Evolutionary conservation across 2,888 invertebrate genomes (phyloP).

Genomic region (Pterobdella sp.): DNA sequence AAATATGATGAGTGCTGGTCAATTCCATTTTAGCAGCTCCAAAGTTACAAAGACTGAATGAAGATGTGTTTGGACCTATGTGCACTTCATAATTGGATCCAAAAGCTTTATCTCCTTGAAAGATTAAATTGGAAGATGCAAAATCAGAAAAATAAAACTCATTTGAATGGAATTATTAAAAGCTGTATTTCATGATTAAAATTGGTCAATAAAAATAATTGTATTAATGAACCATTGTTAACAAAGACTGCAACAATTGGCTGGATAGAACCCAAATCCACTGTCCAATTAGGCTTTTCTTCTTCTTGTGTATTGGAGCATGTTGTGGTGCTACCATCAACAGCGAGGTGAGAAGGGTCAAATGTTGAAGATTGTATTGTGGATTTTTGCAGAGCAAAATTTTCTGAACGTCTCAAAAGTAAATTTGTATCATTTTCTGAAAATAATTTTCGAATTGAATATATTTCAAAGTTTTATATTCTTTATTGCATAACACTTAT

Average conservation of each 20-base stretch:
- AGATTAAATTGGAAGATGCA: background rate
- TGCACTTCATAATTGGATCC: slow-evolving; percentile 27
- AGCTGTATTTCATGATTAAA: background rate
- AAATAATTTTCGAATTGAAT: background rate
- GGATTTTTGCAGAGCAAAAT: slow-evolving; percentile 23
- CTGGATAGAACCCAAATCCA: slow-evolving; percentile 21
- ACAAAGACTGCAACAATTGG: slow-evolving; percentile 28
- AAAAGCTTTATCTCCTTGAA: slow-evolving; percentile 23
- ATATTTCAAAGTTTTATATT: too few species aligned
- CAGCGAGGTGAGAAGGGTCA: slow-evolving; percentile 29
- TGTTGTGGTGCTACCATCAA: slow-evolving; percentile 29
- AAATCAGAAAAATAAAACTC: background rate
- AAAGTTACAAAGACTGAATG: slow-evolving; percentile 26
- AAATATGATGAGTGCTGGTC: slow-evolving; percentile 14
- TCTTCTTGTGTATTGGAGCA: slow-evolving; percentile 24
- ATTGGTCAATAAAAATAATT: background rate
- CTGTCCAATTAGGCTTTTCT: slow-evolving; percentile 29
- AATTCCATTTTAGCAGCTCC: slow-evolving; percentile 8
- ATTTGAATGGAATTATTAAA: background rate
- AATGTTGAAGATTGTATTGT: slow-evolving; percentile 27
- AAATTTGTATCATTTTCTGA: background rate
- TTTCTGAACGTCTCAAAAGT: slow-evolving; percentile 10
- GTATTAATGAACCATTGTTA: slow-evolving; percentile 25
- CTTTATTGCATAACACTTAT: background rate
- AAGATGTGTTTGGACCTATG: slow-evolving; percentile 17